A percentile compares a stretch with the other conserved stretches of the same genome.
Evolutionary conservation across 2,797 vertebrate genomes (phyloP).

Genomic region (Falco columbarius): DNA sequence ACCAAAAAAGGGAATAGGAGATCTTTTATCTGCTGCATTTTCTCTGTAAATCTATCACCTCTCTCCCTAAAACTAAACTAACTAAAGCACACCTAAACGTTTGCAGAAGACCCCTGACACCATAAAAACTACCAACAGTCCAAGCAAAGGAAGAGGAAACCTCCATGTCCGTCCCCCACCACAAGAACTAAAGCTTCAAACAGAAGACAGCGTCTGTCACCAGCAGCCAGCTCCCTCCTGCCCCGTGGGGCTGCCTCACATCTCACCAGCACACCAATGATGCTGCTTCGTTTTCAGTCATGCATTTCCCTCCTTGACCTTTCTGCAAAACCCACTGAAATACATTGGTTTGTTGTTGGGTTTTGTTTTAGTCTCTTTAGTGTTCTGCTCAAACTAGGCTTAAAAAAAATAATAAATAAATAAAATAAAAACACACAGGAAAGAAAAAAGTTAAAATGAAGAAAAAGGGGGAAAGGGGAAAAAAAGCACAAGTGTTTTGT

Average conservation of each 20-base stretch:
- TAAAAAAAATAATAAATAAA: background rate
- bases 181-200: background rate
- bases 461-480: accelerated
- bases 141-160: background rate
- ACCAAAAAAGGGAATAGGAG: background rate
- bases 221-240: background rate
- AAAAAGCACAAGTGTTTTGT: background rate
- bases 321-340: background rate
- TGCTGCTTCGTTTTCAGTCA: background rate
- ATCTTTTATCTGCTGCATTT: background rate
- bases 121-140: background rate
- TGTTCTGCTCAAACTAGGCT: background rate
- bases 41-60: background rate
- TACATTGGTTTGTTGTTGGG: background rate
- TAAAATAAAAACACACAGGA: background rate
- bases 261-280: background rate
- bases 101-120: background rate
- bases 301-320: background rate
- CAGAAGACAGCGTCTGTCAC: accelerated
- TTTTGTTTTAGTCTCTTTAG: background rate
- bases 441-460: background rate
- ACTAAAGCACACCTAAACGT: background rate
- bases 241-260: accelerated
- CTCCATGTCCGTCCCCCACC: background rate
- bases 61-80: background rate